Base-by-base conservation (phyloP, 64 coral and sea anemone genomes). In the Actinia equina region DNA sequence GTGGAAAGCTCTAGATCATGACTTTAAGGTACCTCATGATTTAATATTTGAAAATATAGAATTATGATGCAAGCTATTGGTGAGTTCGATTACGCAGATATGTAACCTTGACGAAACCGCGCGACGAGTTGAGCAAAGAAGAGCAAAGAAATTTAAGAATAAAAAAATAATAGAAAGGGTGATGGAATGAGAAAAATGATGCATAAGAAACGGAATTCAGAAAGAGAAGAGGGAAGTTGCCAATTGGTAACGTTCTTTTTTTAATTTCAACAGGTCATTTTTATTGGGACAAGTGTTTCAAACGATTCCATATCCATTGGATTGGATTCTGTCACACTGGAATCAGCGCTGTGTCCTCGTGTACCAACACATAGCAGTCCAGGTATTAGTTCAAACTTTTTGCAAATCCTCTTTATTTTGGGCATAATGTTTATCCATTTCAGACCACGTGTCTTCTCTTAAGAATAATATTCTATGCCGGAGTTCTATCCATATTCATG, bases 1-100 rank as follows among this genome's bases (percentile, higher is more conserved):
- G 22, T 78, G 83, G 15, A 62, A 27, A 5, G 23, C 69, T 55
- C 8, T 26, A 10, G 56, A 85, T 18, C 41, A 65, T 1, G 44
- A 91, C 45, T 91, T 91, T 46, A 91, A 86, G 89, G 89, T 91
- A 71, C 8, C 15, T 2, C 63, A 10, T 27, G 20, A 7, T 20
- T 69, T 69, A 7, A 23, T 22, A 20, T 37, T 37, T 37, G 30
- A 37, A 37, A 37, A 22, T 23, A 69, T 69, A 23, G 22, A 69
- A 49, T n/a, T 49, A 49, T 49, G 5, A 23, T 69, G 63, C 9
- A 5, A 15, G 15, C 59, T 60, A 15, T 60, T 16, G 18, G 17
- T 60, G 15, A 19, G 7, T 49, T 1, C 15, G 17, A 37, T 37
- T 37, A 37, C 30, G 30, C 30, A 37, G 30, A 37, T 37, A 37